phyloP scores from a whole-genome alignment of 1,140 invertebrate species.

The Laodelphax striatellus region DNA sequence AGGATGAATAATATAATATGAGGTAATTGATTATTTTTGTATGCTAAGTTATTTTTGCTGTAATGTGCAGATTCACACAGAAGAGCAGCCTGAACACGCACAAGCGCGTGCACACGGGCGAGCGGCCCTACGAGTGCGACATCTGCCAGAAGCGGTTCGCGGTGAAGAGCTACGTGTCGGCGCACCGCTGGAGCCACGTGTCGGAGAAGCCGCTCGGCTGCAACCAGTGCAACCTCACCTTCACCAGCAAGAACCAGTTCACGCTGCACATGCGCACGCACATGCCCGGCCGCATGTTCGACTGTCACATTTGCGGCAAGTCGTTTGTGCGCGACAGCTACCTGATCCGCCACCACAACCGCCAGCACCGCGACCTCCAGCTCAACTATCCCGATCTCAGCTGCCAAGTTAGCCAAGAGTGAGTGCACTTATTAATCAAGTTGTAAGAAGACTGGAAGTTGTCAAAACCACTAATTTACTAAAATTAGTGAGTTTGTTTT shows the following conservation, averaged over 20 bases:
- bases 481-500: too few relatives aligned
- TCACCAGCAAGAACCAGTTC: constrained; percentile 57
- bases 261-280: constrained; percentile 61
- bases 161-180: constrained; percentile 63
- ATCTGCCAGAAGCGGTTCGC: constrained; percentile 64
- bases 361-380: constrained; percentile 44
- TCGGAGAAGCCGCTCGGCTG: constrained; percentile 58
- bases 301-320: constrained; percentile 57
- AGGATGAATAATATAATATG: too few relatives aligned
- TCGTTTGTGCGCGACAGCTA: constrained; percentile 62
- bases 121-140: constrained; percentile 59
- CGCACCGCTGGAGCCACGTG: constrained; percentile 62
- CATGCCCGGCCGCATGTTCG: constrained; percentile 50
- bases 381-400: neutral
- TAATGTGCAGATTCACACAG: constrained; percentile 21
- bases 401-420: neutral
- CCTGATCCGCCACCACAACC: constrained; percentile 58
- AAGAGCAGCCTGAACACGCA: constrained; percentile 27
- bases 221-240: constrained; percentile 55
- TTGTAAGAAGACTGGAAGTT: too few relatives aligned
- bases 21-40: too few relatives aligned
- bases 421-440: too few relatives aligned
- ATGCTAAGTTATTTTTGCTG: too few relatives aligned
- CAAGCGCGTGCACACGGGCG: constrained; percentile 29
- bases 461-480: too few relatives aligned